phyloP scores from a whole-genome alignment of 1,140 invertebrate genomes.

The Neotoxoptera formosana region DNA sequence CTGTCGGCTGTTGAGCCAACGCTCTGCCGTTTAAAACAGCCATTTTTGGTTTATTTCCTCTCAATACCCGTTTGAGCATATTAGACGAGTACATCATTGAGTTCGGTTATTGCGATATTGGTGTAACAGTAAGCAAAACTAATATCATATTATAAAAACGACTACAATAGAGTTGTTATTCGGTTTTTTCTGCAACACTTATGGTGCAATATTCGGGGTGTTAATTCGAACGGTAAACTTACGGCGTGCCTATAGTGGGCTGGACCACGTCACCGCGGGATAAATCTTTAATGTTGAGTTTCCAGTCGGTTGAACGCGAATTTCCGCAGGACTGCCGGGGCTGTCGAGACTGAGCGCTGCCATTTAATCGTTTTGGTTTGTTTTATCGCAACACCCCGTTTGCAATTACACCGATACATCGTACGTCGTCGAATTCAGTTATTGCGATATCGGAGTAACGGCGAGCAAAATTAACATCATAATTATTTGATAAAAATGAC shows the following conservation, averaged over 20 bases:
- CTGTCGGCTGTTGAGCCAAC: background rate
- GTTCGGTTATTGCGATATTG: too few relatives aligned
- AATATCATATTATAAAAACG: background rate
- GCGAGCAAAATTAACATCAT: background rate
- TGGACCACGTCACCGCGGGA: background rate
- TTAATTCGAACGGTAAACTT: background rate
- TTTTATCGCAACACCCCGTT: background rate
- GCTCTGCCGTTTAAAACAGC: background rate
- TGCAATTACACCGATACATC: background rate
- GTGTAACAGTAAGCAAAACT: too few relatives aligned
- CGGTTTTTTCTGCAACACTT: background rate
- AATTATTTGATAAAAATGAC: background rate
- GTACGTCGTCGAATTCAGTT: background rate
- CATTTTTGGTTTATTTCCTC: background rate
- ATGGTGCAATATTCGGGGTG: background rate
- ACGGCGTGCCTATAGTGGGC: background rate
- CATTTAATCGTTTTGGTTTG: background rate
- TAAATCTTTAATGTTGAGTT: background rate
- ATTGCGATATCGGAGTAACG: background rate
- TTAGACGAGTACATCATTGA: too few relatives aligned
- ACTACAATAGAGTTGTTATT: background rate
- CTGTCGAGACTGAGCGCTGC: background rate
- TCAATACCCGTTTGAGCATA: background rate
- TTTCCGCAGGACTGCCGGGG: too few relatives aligned
- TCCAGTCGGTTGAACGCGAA: background rate